Evolutionary conservation across 2,113 vertebrate species (phyloP), one percentile per base, ranked within the genome.

Genomic region (Turnix velox): DNA sequence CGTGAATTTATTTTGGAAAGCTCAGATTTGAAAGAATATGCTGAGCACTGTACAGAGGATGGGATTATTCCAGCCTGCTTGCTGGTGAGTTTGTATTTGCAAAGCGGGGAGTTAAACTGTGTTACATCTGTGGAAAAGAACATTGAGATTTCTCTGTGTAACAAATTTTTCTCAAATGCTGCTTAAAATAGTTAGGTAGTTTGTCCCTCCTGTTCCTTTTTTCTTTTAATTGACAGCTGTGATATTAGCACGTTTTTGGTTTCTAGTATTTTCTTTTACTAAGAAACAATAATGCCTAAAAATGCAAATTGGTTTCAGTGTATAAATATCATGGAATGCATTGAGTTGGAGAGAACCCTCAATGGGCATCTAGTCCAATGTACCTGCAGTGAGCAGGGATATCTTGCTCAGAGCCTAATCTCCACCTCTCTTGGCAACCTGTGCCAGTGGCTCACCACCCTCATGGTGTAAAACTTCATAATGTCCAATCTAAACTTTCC

Each of bases 21-120:
- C 84, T 98, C 98, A n/a, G 98, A 99, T 93, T 97, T 99, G 94
- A 99, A 98, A 92, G 99, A 99, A 92, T 99, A 99, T 93, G 99
- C 98, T 7, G 99, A 99, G 72, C 99, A 99, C 94, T 98, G 98
- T 80, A 98, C 98, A 10, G 98, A 98, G 90, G 99, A 99, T 95
- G 99, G 99, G 43, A 96, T 98, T 77, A 98, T 99, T 69, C 99
- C 99, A 92, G 99, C 99, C 79, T 99, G 99, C 94, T 97, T 99
- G 75, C 98, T 99, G 98, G 99, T 99, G 96, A 98, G 99, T 98
- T 72, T 40, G 10, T 81, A 4, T 85, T 78, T 90, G 33, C 58
- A 75, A 33, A 72, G 33, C 37, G 57, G 51, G 10, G 76, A 74
- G 18, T 58, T 87, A 14, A 30, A 17, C 33, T 66, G n/a, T 67